A percentile compares a stretch with the other conserved stretches of the same genome.
These are phyloP conservation scores for Eristalis tenax DNA, from an alignment of 2,888 invertebrate species.

Conservation along the genomic window DNA sequence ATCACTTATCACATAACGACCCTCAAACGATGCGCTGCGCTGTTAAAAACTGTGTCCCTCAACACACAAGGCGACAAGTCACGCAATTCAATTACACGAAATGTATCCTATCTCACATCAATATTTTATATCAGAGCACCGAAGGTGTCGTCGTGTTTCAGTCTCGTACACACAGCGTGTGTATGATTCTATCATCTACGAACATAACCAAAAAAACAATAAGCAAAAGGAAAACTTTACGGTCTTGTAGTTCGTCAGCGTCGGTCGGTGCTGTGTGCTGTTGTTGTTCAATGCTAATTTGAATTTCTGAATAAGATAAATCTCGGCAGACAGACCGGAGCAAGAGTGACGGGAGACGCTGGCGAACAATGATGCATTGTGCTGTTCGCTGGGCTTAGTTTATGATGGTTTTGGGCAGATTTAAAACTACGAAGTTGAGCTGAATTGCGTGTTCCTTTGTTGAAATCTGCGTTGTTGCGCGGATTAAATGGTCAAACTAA, in stretches of 20 bases:
- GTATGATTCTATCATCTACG: conserved; percentile 24
- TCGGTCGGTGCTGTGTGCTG: background rate
- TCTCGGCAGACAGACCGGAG: background rate
- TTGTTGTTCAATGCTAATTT: conserved; percentile 43
- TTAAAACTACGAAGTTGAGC: background rate
- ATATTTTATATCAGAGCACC: conserved; percentile 34
- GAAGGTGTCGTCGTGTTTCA: background rate
- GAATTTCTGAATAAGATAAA: conserved; percentile 59
- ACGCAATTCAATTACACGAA: conserved; percentile 58
- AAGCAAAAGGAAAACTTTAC: conserved; percentile 30
- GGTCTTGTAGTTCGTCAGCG: conserved; percentile 16
- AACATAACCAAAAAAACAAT: background rate
- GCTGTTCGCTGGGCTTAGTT: background rate
- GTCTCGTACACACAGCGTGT: background rate
- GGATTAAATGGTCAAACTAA: background rate
- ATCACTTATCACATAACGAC: background rate
- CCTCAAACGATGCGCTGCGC: background rate
- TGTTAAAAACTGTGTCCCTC: background rate
- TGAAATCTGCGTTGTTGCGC: background rate
- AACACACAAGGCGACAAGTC: conserved; percentile 29
- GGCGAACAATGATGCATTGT: conserved; percentile 25
- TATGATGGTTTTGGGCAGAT: background rate
- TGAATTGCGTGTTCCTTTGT: background rate
- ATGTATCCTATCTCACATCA: conserved; percentile 46
- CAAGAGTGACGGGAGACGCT: background rate